These are phyloP conservation scores for Chymomyza procnemis DNA, from an alignment of 2,888 invertebrate species.

Conservation along the genomic window DNA sequence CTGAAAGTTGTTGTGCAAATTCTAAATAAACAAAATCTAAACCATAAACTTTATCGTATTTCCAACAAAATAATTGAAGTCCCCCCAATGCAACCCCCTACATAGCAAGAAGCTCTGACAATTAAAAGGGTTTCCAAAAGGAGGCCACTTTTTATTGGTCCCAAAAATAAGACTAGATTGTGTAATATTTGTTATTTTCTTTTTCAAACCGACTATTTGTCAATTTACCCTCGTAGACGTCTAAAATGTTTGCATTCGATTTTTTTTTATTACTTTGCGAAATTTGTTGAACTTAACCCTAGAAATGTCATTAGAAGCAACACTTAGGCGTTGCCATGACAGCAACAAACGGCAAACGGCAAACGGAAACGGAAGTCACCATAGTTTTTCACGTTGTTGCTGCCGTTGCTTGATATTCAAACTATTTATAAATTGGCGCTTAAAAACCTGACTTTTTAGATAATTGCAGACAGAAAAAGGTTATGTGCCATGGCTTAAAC, in stretches of 20 bases:
- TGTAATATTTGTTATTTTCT: too few species aligned
- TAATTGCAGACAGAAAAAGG: not conserved
- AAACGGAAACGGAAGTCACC: constrained; percentile 37
- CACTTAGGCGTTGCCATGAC: constrained; percentile 11
- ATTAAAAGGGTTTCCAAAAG: too few species aligned
- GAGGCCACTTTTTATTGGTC: too few species aligned
- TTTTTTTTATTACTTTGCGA: constrained; percentile 3
- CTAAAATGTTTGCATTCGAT: not conserved
- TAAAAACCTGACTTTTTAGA: constrained; percentile 2
- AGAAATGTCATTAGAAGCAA: constrained; percentile 13
- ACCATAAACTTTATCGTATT: too few species aligned
- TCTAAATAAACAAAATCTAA: too few species aligned
- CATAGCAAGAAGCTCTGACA: too few species aligned
- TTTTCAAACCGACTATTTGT: not conserved
- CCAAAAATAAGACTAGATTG: too few species aligned
- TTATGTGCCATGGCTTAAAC: not conserved
- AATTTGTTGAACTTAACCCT: constrained; percentile 27
- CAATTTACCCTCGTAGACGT: too few species aligned
- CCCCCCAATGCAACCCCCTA: too few species aligned
- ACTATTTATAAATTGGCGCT: not conserved
- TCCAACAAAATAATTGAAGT: too few species aligned
- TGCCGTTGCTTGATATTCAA: not conserved
- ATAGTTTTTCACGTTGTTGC: not conserved
- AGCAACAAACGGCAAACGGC: constrained; percentile 31
- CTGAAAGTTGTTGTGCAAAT: too few species aligned